Percentiles rank a stretch among this genome's conserved stretches.
These are phyloP conservation scores for Arion vulgaris DNA, from an alignment of 1,140 invertebrate species.

Conservation along the genomic window DNA sequence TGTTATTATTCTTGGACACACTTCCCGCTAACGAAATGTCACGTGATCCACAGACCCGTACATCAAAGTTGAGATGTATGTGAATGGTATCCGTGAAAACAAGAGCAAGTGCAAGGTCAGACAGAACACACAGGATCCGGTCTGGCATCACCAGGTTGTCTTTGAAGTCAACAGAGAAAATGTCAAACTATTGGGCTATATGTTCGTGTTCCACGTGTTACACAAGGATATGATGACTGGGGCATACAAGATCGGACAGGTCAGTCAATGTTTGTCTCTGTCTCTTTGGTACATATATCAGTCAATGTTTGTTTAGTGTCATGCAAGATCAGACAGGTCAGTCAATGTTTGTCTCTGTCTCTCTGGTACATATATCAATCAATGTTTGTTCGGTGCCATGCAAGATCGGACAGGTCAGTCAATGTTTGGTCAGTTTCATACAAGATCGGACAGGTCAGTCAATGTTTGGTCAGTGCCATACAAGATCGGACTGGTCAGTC, in stretches of 20 bases:
- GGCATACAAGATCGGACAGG: conserved; percentile 67
- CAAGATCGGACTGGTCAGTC: too few species aligned
- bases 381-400: too few species aligned
- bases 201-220: conserved; percentile 67
- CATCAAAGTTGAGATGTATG: conserved; percentile 69
- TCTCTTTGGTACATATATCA: neutral
- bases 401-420: too few species aligned
- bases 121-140: conserved; percentile 66
- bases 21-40: too few species aligned
- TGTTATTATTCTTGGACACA: too few species aligned
- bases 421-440: too few species aligned
- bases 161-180: conserved; percentile 69
- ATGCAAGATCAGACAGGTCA: too few species aligned
- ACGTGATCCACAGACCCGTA: conserved; percentile 59
- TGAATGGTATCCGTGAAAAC: conserved; percentile 64
- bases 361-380: too few species aligned
- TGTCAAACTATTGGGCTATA: conserved; percentile 65
- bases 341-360: too few species aligned
- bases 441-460: conserved; percentile 63
- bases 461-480: neutral
- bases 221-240: conserved; percentile 71
- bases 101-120: conserved; percentile 67
- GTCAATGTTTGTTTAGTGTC: too few species aligned
- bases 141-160: conserved; percentile 66
- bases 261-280: neutral